Base-by-base conservation (phyloP, 2,113 vertebrate species). In the Acanthisitta chloris region DNA sequence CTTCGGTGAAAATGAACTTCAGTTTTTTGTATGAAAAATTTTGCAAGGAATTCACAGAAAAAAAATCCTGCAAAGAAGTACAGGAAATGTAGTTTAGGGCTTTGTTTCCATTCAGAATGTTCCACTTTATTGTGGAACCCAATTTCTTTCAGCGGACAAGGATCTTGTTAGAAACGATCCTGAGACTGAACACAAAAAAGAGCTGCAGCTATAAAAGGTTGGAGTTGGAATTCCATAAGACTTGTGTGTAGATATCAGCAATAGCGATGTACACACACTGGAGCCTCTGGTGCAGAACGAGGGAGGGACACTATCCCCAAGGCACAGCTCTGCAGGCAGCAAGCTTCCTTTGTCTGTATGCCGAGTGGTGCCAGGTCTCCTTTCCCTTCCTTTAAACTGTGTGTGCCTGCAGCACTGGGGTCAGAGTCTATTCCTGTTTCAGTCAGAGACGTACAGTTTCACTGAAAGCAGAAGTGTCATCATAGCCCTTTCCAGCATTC, bases 391-490 rank as follows among this genome's bases (percentile, higher is more conserved):
- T 76, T 84, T 51, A 12, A 74, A 55, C 6, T 33, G 6, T 29
- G 23, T n/a, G 25, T 4, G 23, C 14, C 49, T n/a, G 15, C 16
- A 62, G 24, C 8, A 21, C 1, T 65, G 46, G 34, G 49, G 31
- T 25, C 38, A 31, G 74, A 67, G 61, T 40, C 19, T 46, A 17
- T 17, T 64, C 12, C 48, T 57, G 42, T 26, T 69, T 36, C 59
- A 43, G 81, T 9, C 58, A 55, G 24, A 73, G 70, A 66, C 90
- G 73, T 5, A 28, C 6, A 69, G 45, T 72, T 62, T 69, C 54
- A 61, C 34, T n/a, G 74, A 88, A 86, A 92, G 88, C 34, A 85
- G 57, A 86, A 94, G 61, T 38, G 73, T 40, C 71, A 71, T 24
- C 1, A 1, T 55, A 74, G 85, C 26, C 5, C 15, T 77, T 91